A percentile compares a stretch with the other conserved stretches of the same genome.
These are phyloP conservation scores for Ichneumon xanthorius DNA, from an alignment of 2,888 invertebrate species.

Conservation along the genomic window DNA sequence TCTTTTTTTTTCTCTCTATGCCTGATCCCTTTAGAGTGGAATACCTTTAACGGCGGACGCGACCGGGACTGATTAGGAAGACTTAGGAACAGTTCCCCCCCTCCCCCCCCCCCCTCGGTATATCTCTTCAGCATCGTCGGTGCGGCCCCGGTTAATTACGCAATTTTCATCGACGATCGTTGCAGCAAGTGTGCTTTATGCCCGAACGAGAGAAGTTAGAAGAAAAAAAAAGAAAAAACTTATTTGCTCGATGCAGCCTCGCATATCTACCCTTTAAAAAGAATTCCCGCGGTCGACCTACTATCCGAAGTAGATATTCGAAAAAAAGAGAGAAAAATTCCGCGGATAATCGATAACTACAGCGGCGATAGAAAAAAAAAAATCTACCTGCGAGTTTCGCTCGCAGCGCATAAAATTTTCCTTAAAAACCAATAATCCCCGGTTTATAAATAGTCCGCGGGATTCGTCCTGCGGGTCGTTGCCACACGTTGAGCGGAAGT, in stretches of 20 bases:
- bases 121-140: slow-evolving; percentile 3
- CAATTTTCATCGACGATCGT: slow-evolving; percentile 28
- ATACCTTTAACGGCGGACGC: slow-evolving; percentile 60
- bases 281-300: slow-evolving; percentile 5
- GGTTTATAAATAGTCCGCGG: not conserved
- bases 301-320: not conserved
- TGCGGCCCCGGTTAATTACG: slow-evolving; percentile 42
- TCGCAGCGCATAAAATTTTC: not conserved
- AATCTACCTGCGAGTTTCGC: not conserved
- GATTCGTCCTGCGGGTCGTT: slow-evolving; percentile 5
- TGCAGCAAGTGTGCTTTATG: not conserved
- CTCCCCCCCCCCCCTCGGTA: not conserved
- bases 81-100: slow-evolving; percentile 54
- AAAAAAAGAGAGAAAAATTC: not conserved
- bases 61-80: slow-evolving; percentile 63
- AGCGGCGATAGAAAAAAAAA: not conserved
- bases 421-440: not conserved
- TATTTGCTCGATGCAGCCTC: not conserved
- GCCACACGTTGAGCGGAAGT: not conserved
- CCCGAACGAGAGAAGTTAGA: not conserved
- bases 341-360: not conserved
- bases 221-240: not conserved
- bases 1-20: slow-evolving; percentile 17
- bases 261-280: not conserved
- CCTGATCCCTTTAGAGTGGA: slow-evolving; percentile 58